phyloP scores from a whole-genome alignment of 2,888 invertebrate genomes.

The Rutpela maculata region DNA sequence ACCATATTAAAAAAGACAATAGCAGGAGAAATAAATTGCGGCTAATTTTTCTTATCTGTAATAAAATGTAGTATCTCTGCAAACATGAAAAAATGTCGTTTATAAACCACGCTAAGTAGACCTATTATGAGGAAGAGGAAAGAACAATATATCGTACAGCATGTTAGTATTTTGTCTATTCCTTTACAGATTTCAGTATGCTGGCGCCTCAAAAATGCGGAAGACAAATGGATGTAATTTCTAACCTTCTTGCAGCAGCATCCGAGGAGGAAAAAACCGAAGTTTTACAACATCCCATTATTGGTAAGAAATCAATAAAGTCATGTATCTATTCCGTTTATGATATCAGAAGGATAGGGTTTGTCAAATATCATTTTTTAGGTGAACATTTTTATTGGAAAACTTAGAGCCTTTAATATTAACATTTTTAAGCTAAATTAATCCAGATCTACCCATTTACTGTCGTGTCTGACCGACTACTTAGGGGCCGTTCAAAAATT shows the following conservation, averaged over 20 bases:
- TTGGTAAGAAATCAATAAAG: conserved; percentile 64
- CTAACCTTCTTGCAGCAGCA: conserved; percentile 71
- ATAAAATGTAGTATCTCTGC: conserved; percentile 20
- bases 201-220: conserved; percentile 68
- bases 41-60: conserved; percentile 29
- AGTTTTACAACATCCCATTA: conserved; percentile 74
- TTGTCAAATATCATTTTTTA: no score
- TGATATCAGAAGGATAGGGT: no score
- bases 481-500: no score
- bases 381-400: no score
- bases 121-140: conserved; percentile 9
- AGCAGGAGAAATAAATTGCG: conserved; percentile 14
- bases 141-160: conserved; percentile 14
- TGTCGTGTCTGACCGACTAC: no score
- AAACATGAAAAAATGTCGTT: conserved; percentile 25
- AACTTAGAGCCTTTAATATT: no score
- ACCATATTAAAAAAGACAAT: conserved; percentile 21
- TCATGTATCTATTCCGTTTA: background rate
- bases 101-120: conserved; percentile 4
- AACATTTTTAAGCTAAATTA: no score
- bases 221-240: conserved; percentile 73
- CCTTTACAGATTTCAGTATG: conserved; percentile 69
- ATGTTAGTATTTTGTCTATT: conserved; percentile 22
- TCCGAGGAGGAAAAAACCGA: conserved; percentile 70
- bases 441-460: no score